phyloP scores from a whole-genome alignment of 1,140 invertebrate genomes.

The Meteorus sp. region DNA sequence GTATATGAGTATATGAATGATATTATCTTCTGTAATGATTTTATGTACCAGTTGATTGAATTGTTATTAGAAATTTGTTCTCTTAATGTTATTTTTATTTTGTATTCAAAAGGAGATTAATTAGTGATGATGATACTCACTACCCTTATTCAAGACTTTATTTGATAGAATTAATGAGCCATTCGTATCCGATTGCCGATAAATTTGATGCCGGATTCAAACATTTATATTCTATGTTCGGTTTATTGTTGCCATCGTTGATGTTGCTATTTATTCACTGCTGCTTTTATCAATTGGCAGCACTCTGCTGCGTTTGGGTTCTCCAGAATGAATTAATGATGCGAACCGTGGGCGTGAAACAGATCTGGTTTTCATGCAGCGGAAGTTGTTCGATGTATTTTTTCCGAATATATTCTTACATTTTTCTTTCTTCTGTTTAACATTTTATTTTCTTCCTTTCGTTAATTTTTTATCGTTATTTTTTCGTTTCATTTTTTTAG shows the following conservation, averaged over 20 bases:
- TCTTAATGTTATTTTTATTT: no score
- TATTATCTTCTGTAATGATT: no score
- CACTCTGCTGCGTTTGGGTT: not conserved
- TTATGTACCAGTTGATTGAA: no score
- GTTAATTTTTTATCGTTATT: not conserved
- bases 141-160: no score
- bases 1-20: no score
- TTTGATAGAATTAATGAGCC: no score
- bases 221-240: not conserved
- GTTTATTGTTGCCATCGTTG: not conserved
- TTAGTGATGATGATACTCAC: no score
- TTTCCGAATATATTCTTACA: not conserved
- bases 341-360: no score
- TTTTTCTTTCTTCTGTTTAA: not conserved
- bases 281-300: constrained; percentile 4
- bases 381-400: constrained; percentile 12
- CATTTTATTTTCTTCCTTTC: not conserved
- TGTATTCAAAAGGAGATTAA: no score
- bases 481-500: not conserved
- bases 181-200: no score
- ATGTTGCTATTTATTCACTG: not conserved
- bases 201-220: not conserved
- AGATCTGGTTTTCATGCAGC: constrained; percentile 10
- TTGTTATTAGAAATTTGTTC: no score
- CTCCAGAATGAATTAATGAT: constrained; percentile 1